Evolutionary conservation across 2,113 vertebrate genomes (phyloP).

Genomic region (Paramisgurnus dabryanus): DNA sequence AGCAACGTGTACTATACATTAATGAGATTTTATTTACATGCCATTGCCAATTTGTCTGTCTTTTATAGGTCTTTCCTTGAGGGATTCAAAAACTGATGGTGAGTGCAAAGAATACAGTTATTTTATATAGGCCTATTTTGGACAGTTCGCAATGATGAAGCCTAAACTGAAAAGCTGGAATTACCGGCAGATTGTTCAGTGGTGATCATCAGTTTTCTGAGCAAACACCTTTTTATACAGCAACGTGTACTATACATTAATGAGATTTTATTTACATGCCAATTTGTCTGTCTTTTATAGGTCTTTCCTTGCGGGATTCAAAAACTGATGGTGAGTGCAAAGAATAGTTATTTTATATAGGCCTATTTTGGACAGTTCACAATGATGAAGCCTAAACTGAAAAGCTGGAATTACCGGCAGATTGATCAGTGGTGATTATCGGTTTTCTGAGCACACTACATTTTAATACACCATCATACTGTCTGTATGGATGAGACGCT

Average conservation of each 20-base stretch:
- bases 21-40: background rate
- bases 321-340: background rate
- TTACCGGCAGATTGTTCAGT: constrained; percentile 86
- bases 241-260: background rate
- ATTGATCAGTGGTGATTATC: constrained; percentile 78
- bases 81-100: rapidly evolving
- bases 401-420: constrained; percentile 87
- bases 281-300: background rate
- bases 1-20: background rate
- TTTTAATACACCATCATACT: background rate
- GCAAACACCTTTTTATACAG: background rate
- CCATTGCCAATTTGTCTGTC: background rate
- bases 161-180: constrained; percentile 73
- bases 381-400: constrained; percentile 59
- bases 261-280: background rate
- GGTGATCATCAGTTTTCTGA: constrained; percentile 82
- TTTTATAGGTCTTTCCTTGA: background rate
- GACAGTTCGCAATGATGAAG: constrained; percentile 40
- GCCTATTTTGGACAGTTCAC: background rate
- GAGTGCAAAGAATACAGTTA: background rate
- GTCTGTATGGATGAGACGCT: background rate
- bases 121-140: background rate
- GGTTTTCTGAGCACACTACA: constrained; percentile 74
- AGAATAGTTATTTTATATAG: background rate
- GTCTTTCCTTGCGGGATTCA: background rate